A percentile compares a stretch with the other conserved stretches of the same genome.
Evolutionary conservation across 2,113 vertebrate species (phyloP).

Genomic region (Physeter macrocephalus): DNA sequence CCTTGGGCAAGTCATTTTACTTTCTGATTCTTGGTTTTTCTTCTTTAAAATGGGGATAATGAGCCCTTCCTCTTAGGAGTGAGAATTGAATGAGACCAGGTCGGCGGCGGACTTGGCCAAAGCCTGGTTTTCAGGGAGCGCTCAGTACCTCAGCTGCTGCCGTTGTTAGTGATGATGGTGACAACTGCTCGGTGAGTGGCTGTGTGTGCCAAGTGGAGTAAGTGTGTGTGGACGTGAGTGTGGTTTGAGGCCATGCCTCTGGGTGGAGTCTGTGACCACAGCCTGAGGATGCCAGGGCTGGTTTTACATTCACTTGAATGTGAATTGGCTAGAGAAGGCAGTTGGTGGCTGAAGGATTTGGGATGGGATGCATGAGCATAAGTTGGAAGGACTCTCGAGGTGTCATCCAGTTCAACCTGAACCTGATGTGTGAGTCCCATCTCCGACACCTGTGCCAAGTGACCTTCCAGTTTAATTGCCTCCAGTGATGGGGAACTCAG

Average conservation of each 20-base stretch:
- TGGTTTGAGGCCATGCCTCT: background rate
- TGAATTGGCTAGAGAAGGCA: too few species aligned
- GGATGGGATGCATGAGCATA: background rate
- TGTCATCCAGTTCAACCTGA: background rate
- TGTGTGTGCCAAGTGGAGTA: background rate
- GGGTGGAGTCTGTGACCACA: background rate
- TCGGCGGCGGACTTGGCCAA: background rate
- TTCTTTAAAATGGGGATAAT: background rate
- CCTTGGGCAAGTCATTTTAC: background rate
- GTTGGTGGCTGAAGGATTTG: background rate
- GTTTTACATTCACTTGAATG: too few species aligned
- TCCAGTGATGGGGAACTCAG: background rate
- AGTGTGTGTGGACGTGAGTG: background rate
- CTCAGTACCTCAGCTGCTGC: too few species aligned
- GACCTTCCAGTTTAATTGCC: background rate
- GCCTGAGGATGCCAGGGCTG: background rate
- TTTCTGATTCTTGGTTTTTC: background rate
- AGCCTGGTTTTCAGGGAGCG: background rate
- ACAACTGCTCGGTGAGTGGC: background rate
- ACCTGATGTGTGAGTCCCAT: background rate
- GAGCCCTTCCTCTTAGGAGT: background rate
- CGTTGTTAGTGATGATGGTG: rapidly evolving
- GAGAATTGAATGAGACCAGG: background rate
- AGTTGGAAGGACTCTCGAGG: background rate
- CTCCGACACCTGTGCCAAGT: background rate